These are phyloP conservation scores for Urocitellus parryii DNA, from an alignment of 2,113 vertebrate genomes.

Conservation along the genomic window DNA sequence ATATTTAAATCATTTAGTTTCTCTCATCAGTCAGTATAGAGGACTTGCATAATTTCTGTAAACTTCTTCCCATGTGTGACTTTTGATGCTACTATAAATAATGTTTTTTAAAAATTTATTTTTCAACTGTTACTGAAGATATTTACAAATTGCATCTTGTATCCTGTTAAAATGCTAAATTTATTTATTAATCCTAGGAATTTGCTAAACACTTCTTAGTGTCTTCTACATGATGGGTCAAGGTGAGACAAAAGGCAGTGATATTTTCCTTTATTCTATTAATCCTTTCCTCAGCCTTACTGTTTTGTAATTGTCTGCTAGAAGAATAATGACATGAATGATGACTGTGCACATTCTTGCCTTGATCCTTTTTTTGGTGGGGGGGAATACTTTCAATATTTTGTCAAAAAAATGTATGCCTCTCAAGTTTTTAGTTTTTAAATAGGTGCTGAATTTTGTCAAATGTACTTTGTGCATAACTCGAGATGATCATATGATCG, in stretches of 20 bases:
- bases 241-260: not conserved
- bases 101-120: not conserved
- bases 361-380: not conserved
- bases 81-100: not conserved
- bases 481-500: not conserved
- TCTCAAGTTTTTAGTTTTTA: not conserved
- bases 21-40: not conserved
- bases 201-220: not conserved
- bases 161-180: not conserved
- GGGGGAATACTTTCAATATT: not conserved
- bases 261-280: not conserved
- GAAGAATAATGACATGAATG: not conserved
- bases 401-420: not conserved
- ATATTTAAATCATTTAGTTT: not conserved
- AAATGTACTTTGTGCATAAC: not conserved
- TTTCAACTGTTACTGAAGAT: not conserved
- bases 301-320: not conserved
- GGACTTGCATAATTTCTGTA: not conserved
- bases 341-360: not conserved
- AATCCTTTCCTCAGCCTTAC: not conserved
- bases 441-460: not conserved
- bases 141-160: not conserved
- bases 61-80: not conserved
- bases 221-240: not conserved
- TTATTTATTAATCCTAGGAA: not conserved